Evolutionary conservation across 1,140 invertebrate genomes (phyloP).

Genomic region (Scaptomyza graminum): DNA sequence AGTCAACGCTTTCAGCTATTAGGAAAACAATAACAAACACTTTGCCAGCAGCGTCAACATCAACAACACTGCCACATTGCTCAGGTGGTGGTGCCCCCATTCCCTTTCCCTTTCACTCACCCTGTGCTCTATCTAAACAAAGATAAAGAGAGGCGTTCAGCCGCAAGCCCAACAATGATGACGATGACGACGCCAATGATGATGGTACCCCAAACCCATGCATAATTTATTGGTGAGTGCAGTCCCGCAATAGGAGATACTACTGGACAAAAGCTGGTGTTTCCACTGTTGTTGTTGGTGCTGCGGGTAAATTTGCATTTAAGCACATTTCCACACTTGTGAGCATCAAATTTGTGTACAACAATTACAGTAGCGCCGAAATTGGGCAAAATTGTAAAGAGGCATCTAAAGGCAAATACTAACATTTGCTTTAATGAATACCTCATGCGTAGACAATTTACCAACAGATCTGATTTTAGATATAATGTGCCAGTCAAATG

Average conservation of each 20-base stretch:
- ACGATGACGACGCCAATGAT: conserved; percentile 16
- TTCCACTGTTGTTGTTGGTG: not conserved
- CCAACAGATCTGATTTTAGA: too few species aligned
- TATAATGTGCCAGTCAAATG: too few species aligned
- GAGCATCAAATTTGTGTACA: conserved; percentile 61
- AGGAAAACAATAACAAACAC: conserved; percentile 67
- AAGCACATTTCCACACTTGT: conserved; percentile 70
- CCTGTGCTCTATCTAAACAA: conserved; percentile 9
- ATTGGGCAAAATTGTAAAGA: too few species aligned
- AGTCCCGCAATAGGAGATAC: conserved; percentile 29
- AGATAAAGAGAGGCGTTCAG: conserved; percentile 47
- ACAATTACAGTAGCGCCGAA: conserved; percentile 23
- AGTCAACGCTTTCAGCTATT: conserved; percentile 70
- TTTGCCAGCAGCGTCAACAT: conserved; percentile 22
- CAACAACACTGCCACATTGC: conserved; percentile 6
- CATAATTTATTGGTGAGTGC: conserved; percentile 67
- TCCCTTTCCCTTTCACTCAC: not conserved
- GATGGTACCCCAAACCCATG: conserved; percentile 43
- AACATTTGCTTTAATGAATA: too few species aligned
- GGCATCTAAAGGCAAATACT: too few species aligned
- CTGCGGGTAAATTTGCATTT: conserved; percentile 57
- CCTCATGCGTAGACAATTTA: too few species aligned
- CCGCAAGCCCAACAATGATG: conserved; percentile 44
- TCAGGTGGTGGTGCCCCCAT: conserved; percentile 1
- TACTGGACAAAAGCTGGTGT: not conserved